A percentile compares a stretch with the other conserved stretches of the same genome.
Conservation (phyloP, 2,113 vertebrate genomes). For the Tapirus terrestris region DNA sequence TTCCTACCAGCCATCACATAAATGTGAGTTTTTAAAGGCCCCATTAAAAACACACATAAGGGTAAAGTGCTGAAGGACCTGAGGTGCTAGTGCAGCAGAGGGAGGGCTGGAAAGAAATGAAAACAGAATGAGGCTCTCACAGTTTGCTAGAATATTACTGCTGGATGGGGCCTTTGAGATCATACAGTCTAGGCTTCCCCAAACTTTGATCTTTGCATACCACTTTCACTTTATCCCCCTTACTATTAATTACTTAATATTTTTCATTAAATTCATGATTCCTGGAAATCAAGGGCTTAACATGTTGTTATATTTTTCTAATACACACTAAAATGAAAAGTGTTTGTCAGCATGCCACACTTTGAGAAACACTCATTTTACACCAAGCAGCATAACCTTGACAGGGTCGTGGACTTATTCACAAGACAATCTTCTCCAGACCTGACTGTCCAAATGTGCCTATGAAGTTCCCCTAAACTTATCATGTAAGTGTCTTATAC, state of each 20-base stretch:
- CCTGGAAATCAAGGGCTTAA: not conserved
- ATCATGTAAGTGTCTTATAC: not conserved
- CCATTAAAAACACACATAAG: not conserved
- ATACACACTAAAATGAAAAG: not conserved
- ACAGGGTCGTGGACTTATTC: not conserved
- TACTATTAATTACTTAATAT: not conserved
- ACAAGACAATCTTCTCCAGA: not conserved
- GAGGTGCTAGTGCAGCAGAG: not conserved
- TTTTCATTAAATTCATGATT: slow-evolving; percentile 48
- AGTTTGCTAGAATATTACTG: not conserved
- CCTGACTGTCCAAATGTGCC: not conserved
- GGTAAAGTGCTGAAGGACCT: not conserved
- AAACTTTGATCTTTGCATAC: not conserved
- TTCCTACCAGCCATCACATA: not conserved
- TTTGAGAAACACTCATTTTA: slow-evolving; percentile 40
- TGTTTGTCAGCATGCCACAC: not conserved
- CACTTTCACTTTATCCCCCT: not conserved
- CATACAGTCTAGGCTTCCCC: not conserved
- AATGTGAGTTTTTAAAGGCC: not conserved
- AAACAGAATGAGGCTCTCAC: not conserved
- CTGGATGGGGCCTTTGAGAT: not conserved
- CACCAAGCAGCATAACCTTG: not conserved
- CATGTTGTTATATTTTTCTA: slow-evolving; percentile 8
- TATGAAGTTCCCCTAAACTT: not conserved
- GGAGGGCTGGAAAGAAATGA: not conserved